phyloP scores from a whole-genome alignment of 2,113 vertebrate species.

The Serilophus lunatus region DNA sequence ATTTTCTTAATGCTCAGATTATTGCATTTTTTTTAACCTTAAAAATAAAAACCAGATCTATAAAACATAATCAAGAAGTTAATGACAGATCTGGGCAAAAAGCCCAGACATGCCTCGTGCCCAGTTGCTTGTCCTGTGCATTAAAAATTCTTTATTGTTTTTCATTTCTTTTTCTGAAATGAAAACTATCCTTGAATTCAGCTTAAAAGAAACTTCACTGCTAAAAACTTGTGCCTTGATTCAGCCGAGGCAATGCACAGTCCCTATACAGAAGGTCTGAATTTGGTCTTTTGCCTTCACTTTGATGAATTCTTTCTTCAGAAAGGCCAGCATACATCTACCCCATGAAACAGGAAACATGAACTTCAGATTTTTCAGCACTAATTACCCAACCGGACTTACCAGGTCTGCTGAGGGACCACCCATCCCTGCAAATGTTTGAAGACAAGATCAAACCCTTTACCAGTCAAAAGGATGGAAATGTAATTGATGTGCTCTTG shows the following conservation, averaged over 20 bases:
- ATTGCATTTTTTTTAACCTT: neutral
- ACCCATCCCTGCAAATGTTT: neutral
- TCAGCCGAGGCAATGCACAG: neutral
- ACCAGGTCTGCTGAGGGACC: neutral
- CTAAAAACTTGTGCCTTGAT: neutral
- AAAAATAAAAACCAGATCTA: neutral
- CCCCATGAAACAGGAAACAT: neutral
- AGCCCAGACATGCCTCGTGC: neutral
- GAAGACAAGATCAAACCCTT: neutral
- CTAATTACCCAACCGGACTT: neutral
- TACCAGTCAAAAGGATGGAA: neutral
- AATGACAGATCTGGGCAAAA: neutral
- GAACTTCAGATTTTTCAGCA: neutral
- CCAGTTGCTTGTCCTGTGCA: neutral
- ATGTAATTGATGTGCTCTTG: neutral
- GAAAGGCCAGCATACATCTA: neutral
- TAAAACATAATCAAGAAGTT: neutral
- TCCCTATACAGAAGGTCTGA: neutral
- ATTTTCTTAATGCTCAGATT: neutral
- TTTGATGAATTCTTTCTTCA: neutral
- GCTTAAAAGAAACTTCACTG: neutral
- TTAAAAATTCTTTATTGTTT: neutral
- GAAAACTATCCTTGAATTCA: neutral
- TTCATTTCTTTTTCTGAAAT: neutral
- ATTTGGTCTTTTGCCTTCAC: neutral